These are phyloP conservation scores for Meles meles DNA, from an alignment of 2,113 vertebrate species.

Conservation along the genomic window DNA sequence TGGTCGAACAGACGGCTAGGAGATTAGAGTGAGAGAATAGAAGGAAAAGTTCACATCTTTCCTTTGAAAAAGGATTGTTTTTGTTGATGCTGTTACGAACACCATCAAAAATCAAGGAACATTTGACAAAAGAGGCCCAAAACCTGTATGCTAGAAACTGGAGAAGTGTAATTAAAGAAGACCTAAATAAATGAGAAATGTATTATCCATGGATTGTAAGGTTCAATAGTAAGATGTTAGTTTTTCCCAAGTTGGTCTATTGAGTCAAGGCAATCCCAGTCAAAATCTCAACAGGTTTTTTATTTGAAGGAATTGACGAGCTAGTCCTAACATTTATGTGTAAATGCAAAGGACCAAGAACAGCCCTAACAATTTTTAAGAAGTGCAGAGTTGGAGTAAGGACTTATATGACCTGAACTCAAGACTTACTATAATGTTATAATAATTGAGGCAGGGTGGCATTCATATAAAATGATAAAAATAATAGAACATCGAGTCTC, in stretches of 20 bases:
- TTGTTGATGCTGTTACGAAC: not conserved
- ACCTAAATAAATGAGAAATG: not conserved
- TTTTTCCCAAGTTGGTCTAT: not conserved
- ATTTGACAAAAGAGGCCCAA: not conserved
- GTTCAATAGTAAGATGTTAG: not conserved
- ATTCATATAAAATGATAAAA: not conserved
- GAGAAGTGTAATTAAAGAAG: not conserved
- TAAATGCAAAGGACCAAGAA: not conserved
- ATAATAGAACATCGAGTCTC: not conserved
- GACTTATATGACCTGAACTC: not conserved
- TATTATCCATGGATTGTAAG: not conserved
- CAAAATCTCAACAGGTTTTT: not conserved
- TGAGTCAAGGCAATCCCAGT: not conserved
- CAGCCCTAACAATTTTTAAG: not conserved
- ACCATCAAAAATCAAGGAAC: constrained; percentile 4
- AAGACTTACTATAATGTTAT: not conserved
- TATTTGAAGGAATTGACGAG: not conserved
- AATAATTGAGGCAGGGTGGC: not conserved
- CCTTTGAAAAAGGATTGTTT: not conserved
- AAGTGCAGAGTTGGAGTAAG: no score
- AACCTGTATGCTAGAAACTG: not conserved
- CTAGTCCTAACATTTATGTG: not conserved
- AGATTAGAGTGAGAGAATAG: not conserved
- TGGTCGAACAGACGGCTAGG: not conserved
- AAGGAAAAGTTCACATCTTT: not conserved